Conservation (phyloP, 2,888 invertebrate genomes). For the Dynastes grantii region DNA sequence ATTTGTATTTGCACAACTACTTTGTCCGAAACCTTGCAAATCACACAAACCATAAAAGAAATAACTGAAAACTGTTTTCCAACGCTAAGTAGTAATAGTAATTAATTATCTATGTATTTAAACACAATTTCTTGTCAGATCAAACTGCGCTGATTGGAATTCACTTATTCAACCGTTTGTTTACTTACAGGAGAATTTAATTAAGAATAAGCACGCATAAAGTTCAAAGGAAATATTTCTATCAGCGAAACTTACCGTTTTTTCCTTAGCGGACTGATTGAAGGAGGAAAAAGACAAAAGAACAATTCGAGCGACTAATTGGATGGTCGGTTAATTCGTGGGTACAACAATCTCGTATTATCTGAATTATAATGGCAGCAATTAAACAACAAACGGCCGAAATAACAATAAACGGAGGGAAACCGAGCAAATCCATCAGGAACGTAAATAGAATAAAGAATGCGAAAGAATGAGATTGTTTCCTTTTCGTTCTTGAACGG, state of each 20-base stretch:
- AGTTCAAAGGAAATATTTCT: background rate
- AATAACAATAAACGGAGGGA: conserved; percentile 33
- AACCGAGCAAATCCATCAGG: conserved; percentile 16
- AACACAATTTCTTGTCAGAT: too few species aligned
- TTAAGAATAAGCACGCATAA: background rate
- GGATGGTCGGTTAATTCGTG: conserved; percentile 25
- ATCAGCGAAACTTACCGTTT: background rate
- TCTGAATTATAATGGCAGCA: conserved; percentile 25
- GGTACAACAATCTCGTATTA: conserved; percentile 12
- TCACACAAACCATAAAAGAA: too few species aligned
- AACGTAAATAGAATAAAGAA: conserved; percentile 15
- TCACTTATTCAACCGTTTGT: too few species aligned
- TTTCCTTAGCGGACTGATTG: background rate
- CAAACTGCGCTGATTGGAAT: too few species aligned
- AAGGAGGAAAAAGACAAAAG: conserved; percentile 6
- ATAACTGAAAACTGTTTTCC: too few species aligned
- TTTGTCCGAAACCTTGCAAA: too few species aligned
- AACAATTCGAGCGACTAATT: conserved; percentile 21
- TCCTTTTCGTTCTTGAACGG: background rate
- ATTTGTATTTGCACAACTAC: too few species aligned
- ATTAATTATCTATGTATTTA: too few species aligned
- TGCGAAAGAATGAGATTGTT: background rate
- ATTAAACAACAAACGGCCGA: conserved; percentile 26
- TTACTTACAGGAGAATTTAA: too few species aligned
- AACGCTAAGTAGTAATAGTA: too few species aligned